Base-by-base conservation (phyloP, 2,888 invertebrate genomes). In the Calliscelio sp. region DNA sequence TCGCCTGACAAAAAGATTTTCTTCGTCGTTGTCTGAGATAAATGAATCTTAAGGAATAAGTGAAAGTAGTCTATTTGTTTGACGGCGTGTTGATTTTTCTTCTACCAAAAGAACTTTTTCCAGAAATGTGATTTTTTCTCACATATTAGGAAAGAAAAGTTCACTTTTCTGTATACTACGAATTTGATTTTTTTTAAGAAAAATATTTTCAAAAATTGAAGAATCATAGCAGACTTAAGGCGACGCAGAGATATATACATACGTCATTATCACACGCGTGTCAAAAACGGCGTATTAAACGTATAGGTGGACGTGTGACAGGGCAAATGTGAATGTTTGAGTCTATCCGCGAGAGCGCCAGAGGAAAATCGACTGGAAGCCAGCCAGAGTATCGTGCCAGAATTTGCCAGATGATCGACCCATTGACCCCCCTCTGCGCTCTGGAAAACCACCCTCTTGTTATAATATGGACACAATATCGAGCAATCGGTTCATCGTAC, bases 291-390 rank as follows among this genome's bases (percentile, higher is more conserved):
- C 46, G 44, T 44, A 59, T 35, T 18, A 59, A 71, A 32, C 18
- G 59, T 71, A 35, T 16, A 66, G 57, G 32, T 57, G 46, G 59
- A 51, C 51, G 51, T 66, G 51, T 59, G 70, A 61, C 51, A 71
- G 66, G 66, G 49, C 18, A 70, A 28, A 63, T 25, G 68, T 59
- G 61, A 78, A 61, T 73, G 68, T 59, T 44, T 35, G 49, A 82
- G 49, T 46, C 49, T 53, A n/a, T n/a, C 10, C 41, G 59, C 41
- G 53, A 77, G 66, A 81, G 38, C 63, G 61, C n/a, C 35, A 79
- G 70, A 85, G 81, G 81, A 81, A 87, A 84, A 86, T 86, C 84
- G 87, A 68, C 86, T 89, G 88, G 88, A 88, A 79, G 73, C 55
- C 55, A 73, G 87, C 88, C 88, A 89, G 85, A 59, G 61, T 68